phyloP scores from a whole-genome alignment of 2,888 invertebrate species.

The Aquatica leii region DNA sequence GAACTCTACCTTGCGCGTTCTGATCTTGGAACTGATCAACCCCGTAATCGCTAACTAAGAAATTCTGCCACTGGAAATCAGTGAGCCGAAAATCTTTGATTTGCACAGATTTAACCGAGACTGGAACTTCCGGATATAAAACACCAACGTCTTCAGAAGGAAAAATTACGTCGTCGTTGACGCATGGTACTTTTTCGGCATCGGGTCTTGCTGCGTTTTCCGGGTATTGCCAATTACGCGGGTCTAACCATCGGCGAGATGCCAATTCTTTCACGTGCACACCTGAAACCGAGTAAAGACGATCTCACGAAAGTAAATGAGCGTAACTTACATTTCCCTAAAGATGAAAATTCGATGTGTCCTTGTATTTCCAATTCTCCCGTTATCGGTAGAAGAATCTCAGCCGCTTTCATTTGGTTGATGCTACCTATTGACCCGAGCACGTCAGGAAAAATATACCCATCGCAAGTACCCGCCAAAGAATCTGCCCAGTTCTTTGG shows the following conservation, averaged over 20 bases:
- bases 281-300: no score
- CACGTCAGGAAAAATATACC: slow-evolving; percentile 33
- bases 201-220: slow-evolving; percentile 62
- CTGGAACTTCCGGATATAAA: slow-evolving; percentile 15
- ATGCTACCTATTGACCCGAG: slow-evolving; percentile 36
- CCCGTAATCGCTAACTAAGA: slow-evolving; percentile 24
- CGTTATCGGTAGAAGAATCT: slow-evolving; percentile 59
- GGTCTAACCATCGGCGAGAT: slow-evolving; percentile 54
- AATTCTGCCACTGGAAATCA: slow-evolving; percentile 21
- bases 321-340: no score
- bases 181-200: slow-evolving; percentile 63
- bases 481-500: slow-evolving; percentile 35
- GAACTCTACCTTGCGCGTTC: neutral
- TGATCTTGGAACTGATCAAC: slow-evolving; percentile 19
- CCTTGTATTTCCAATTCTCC: slow-evolving; percentile 58
- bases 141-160: slow-evolving; percentile 43
- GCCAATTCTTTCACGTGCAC: slow-evolving; percentile 39
- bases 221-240: slow-evolving; percentile 61
- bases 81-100: slow-evolving; percentile 14
- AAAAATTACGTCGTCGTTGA: slow-evolving; percentile 61
- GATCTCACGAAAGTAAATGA: no score
- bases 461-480: slow-evolving; percentile 25
- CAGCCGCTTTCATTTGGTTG: slow-evolving; percentile 40
- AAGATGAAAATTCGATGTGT: slow-evolving; percentile 53
- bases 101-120: slow-evolving; percentile 19